Conservation (phyloP, 2,113 vertebrate species). For the Vidua chalybeata region DNA sequence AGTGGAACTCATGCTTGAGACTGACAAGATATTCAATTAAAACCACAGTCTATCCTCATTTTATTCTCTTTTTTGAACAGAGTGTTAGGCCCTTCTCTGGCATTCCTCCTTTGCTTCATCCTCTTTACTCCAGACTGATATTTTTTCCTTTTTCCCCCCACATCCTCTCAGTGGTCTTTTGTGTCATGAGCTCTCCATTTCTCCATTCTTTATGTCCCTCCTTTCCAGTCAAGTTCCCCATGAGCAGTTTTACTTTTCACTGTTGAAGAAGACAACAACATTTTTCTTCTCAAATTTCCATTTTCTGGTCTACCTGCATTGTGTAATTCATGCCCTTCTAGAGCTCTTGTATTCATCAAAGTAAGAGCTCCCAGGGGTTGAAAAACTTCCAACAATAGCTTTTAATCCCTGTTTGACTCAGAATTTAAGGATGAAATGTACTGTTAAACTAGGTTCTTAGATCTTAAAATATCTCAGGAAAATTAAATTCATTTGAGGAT, state of each 20-base stretch:
- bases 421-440: neutral
- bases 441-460: neutral
- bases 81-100: neutral
- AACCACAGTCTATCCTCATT: neutral
- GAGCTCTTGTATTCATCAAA: neutral
- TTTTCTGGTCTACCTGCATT: neutral
- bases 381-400: neutral
- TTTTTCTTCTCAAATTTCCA: neutral
- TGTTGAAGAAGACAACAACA: neutral
- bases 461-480: neutral
- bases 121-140: neutral
- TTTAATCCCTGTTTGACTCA: neutral
- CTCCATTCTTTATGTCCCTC: rapidly evolving
- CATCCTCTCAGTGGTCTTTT: neutral
- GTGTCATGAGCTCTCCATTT: neutral
- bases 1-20: neutral
- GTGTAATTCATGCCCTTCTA: neutral
- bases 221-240: neutral
- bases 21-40: neutral
- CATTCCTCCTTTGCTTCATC: neutral
- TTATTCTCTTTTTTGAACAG: neutral
- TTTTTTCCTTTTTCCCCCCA: neutral
- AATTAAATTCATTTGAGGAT: neutral
- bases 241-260: neutral
- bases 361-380: neutral